These are phyloP conservation scores for Clinocottus analis DNA, from an alignment of 2,113 vertebrate genomes.

Conservation along the genomic window DNA sequence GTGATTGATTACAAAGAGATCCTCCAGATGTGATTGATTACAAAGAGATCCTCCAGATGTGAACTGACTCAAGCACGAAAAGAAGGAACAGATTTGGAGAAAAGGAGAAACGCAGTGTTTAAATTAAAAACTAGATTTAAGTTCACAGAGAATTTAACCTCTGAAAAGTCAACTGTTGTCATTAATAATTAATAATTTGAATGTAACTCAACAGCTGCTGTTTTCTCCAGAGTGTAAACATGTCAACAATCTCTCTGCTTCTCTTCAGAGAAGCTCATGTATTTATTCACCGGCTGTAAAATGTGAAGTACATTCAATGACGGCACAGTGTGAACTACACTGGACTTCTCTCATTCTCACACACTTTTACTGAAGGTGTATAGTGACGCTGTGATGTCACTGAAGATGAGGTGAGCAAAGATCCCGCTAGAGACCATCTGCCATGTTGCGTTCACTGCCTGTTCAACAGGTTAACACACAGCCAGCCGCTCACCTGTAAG, in stretches of 20 bases:
- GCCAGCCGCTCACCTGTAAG: conserved; percentile 90
- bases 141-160: background rate
- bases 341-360: background rate
- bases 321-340: background rate
- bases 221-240: too few species aligned
- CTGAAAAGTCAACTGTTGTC: background rate
- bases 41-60: background rate
- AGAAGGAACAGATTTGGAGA: background rate
- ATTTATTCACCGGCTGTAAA: background rate
- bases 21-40: background rate
- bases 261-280: background rate
- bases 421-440: background rate
- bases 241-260: conserved; percentile 21
- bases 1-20: background rate
- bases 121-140: background rate
- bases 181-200: background rate
- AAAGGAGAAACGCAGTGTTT: background rate
- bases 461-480: too few species aligned
- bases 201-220: conserved; percentile 29
- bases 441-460: background rate
- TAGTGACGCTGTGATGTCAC: too few species aligned
- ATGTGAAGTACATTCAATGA: background rate
- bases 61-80: background rate
- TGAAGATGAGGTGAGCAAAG: background rate
- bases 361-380: background rate